phyloP scores from a whole-genome alignment of 2,888 invertebrate species.

The Conistra vaccinii region DNA sequence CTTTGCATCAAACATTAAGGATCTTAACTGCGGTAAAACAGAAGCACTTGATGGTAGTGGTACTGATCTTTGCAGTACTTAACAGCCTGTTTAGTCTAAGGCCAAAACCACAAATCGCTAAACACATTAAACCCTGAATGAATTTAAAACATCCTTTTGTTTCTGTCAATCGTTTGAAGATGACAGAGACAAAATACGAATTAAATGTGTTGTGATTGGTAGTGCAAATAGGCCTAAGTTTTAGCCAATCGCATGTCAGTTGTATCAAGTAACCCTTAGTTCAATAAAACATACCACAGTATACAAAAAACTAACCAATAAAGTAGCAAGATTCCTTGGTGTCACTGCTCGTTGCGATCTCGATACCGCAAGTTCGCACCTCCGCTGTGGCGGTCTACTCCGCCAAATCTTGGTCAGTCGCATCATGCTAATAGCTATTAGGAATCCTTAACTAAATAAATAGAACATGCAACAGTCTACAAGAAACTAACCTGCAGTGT shows the following conservation, averaged over 20 bases:
- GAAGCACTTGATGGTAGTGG: not conserved
- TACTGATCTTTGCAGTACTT: not conserved
- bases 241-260: not conserved
- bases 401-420: conserved; percentile 96
- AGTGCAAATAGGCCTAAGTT: not conserved
- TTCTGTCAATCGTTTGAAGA: not conserved
- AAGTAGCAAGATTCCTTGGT: conserved; percentile 80
- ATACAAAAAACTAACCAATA: conserved; percentile 75
- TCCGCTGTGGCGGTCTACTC: conserved; percentile 96
- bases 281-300: not conserved
- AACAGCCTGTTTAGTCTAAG: not conserved
- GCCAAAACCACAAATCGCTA: not conserved
- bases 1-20: not conserved
- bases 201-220: too few relatives aligned
- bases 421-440: conserved; percentile 96
- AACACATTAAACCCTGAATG: not conserved
- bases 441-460: not conserved
- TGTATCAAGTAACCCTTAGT: not conserved
- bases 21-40: not conserved
- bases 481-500: conserved; percentile 77
- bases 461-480: not conserved
- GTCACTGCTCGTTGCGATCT: conserved; percentile 81
- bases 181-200: not conserved
- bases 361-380: conserved; percentile 96
- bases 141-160: not conserved